Evolutionary conservation across 2,113 vertebrate species (phyloP).

Genomic region (Siniperca knerii): DNA sequence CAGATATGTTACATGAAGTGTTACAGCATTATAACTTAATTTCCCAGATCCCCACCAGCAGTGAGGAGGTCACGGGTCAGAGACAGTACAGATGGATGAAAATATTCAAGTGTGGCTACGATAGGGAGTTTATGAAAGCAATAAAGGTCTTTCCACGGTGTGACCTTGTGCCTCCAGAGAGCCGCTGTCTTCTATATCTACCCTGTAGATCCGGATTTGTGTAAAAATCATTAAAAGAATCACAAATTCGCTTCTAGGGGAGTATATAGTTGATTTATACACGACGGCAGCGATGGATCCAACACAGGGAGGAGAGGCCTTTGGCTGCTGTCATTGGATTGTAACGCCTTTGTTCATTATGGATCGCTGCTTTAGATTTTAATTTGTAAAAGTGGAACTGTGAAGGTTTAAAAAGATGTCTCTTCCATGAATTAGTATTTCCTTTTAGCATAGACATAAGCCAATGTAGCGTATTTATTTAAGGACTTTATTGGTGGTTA

Average conservation of each 20-base stretch:
- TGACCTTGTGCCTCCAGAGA: constrained; percentile 64
- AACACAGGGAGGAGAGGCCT: constrained; percentile 32
- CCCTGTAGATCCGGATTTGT: constrained; percentile 99
- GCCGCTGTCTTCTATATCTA: constrained; percentile 96
- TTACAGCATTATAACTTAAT: constrained; percentile 28
- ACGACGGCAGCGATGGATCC: constrained; percentile 86
- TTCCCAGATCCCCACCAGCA: constrained; percentile 31
- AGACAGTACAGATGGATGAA: constrained; percentile 39
- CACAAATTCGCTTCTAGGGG: constrained; percentile 99
- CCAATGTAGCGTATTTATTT: not conserved
- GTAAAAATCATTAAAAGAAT: constrained; percentile 90
- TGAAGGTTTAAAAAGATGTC: not conserved
- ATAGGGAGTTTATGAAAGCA: constrained; percentile 58
- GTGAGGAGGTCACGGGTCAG: constrained; percentile 39
- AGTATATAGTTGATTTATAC: constrained; percentile 99
- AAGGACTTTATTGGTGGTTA: not conserved
- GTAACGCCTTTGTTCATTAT: not conserved
- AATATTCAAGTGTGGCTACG: constrained; percentile 34
- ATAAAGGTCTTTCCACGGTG: constrained; percentile 41
- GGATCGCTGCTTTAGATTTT: not conserved
- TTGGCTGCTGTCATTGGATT: not conserved
- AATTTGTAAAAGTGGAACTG: not conserved
- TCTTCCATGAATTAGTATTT: no score
- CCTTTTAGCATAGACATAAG: not conserved
- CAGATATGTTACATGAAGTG: constrained; percentile 21